Conservation (phyloP, 2,113 vertebrate genomes). For the Nymphicus hollandicus region DNA sequence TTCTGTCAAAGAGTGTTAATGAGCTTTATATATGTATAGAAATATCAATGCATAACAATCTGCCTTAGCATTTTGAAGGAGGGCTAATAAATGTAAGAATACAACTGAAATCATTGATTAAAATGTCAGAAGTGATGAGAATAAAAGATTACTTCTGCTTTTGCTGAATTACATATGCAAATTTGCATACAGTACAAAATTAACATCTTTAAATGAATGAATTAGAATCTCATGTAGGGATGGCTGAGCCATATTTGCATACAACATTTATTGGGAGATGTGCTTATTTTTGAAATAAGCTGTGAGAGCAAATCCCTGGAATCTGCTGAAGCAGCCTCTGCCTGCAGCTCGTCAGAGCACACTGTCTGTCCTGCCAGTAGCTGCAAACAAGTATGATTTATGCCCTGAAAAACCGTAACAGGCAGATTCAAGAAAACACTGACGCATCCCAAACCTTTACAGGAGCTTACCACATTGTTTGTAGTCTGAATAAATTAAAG, state of each 20-base stretch:
- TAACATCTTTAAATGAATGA: constrained; percentile 55
- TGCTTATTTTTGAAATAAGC: constrained; percentile 53
- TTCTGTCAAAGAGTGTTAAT: constrained; percentile 37
- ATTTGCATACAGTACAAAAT: constrained; percentile 43
- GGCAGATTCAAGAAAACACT: not conserved
- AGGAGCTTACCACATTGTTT: not conserved
- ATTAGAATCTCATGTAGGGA: constrained; percentile 45
- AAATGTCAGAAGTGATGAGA: constrained; percentile 66
- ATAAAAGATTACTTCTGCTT: constrained; percentile 62
- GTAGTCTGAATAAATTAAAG: not conserved
- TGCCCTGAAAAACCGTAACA: not conserved
- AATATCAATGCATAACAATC: constrained; percentile 54
- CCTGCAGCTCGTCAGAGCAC: not conserved
- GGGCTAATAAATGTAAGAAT: constrained; percentile 54
- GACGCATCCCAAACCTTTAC: not conserved
- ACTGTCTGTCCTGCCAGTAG: not conserved
- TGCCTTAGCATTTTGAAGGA: constrained; percentile 15
- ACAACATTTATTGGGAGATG: constrained; percentile 43
- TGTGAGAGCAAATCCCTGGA: constrained; percentile 18
- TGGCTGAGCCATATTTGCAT: constrained; percentile 60
- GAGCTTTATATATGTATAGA: constrained; percentile 47
- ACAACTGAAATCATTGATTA: constrained; percentile 64
- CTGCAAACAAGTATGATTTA: constrained; percentile 1
- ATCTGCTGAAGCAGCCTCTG: constrained; percentile 33
- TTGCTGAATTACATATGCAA: constrained; percentile 63